Conservation (phyloP, 2,888 invertebrate species). For the Caenorhabditis afra region DNA sequence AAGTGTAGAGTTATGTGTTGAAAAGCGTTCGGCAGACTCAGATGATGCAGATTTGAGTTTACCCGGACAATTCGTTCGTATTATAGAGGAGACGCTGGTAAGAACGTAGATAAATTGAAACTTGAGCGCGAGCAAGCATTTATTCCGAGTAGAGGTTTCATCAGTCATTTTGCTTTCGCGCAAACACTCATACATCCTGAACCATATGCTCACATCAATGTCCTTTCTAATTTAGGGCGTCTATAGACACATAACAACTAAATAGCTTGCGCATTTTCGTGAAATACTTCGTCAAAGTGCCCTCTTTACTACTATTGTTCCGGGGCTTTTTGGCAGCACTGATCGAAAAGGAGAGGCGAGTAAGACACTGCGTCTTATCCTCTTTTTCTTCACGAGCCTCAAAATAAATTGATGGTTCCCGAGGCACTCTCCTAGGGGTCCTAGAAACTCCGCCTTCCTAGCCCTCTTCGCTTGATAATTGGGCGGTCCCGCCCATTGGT, state of each 20-base stretch:
- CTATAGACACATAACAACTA: background rate
- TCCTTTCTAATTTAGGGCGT: conserved; percentile 12
- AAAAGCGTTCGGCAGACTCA: too few species aligned
- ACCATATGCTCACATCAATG: too few species aligned
- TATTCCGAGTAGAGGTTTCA: too few species aligned
- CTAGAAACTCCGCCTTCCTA: conserved; percentile 17
- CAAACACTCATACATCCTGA: too few species aligned
- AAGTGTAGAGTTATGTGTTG: too few species aligned
- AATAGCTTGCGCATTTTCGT: background rate
- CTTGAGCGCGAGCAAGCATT: too few species aligned
- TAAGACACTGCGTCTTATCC: conserved; percentile 24
- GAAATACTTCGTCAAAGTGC: conserved; percentile 1
- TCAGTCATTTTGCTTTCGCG: too few species aligned
- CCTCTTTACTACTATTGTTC: conserved; percentile 46
- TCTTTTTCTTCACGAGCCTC: background rate
- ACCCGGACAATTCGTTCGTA: too few species aligned
- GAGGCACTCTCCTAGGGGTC: conserved; percentile 16
- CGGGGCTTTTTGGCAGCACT: conserved; percentile 6
- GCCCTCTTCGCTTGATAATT: conserved; percentile 39
- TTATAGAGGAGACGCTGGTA: too few species aligned
- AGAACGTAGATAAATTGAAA: too few species aligned
- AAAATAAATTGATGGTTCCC: conserved; percentile 51
- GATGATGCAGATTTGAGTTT: too few species aligned
- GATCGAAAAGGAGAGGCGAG: conserved; percentile 30
- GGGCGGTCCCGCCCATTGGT: conserved; percentile 29